A percentile compares a stretch with the other conserved stretches of the same genome.
Evolutionary conservation across 2,797 vertebrate genomes (phyloP).

Genomic region (Sebastes diaconus): DNA sequence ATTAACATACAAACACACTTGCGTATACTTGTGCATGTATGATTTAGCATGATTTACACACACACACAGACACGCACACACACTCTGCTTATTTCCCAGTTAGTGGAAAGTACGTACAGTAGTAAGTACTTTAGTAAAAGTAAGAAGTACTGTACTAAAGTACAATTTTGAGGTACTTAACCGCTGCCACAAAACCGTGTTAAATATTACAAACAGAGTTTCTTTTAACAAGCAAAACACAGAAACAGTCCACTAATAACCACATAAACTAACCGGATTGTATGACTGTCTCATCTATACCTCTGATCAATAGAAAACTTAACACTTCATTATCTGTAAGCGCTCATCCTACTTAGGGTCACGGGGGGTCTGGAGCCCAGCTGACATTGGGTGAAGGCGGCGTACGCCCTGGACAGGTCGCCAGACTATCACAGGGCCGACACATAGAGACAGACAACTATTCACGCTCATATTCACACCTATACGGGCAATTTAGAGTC

Average conservation of each 20-base stretch:
- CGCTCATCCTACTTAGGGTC: accelerated
- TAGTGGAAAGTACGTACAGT: background rate
- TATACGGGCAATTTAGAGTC: too few relatives aligned
- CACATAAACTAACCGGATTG: background rate
- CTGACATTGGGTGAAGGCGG: too few relatives aligned
- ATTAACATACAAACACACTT: background rate
- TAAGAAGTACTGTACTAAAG: background rate
- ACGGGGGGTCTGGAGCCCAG: accelerated
- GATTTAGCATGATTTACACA: background rate
- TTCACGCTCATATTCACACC: too few relatives aligned
- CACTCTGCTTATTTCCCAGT: background rate
- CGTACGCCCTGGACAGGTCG: too few relatives aligned
- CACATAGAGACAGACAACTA: too few relatives aligned
- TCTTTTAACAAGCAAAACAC: background rate
- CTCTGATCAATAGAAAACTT: too few relatives aligned
- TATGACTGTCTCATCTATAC: background rate
- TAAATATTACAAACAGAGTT: background rate
- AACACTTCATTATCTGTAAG: too few relatives aligned
- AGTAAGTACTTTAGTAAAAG: background rate
- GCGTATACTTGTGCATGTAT: background rate
- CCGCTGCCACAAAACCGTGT: background rate
- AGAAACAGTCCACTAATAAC: background rate
- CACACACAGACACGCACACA: background rate
- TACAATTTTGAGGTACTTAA: background rate
- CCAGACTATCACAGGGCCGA: too few relatives aligned